Conservation (phyloP, 2,888 invertebrate species). For the Thereva nobilitata region DNA sequence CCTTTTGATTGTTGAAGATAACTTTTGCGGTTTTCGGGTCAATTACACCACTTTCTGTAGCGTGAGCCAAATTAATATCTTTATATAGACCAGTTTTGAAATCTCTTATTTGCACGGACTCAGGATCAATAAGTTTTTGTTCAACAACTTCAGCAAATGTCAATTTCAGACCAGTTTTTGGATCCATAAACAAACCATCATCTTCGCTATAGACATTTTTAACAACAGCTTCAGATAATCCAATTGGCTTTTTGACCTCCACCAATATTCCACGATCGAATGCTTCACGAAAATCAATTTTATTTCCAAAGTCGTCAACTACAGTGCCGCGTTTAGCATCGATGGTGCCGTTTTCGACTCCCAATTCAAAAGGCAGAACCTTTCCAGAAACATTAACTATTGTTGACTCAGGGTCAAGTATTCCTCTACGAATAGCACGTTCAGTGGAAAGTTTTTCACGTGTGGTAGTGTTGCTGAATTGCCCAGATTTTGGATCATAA, state of each 20-base stretch:
- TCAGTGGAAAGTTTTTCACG: conserved; percentile 79
- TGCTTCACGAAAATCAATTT: conserved; percentile 80
- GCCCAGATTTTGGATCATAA: conserved; percentile 82
- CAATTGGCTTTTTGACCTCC: conserved; percentile 80
- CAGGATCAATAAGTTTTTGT: conserved; percentile 78
- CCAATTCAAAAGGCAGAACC: conserved; percentile 80
- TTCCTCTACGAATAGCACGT: conserved; percentile 80
- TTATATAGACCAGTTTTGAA: conserved; percentile 75
- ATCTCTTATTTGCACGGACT: conserved; percentile 82
- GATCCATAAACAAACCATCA: conserved; percentile 82
- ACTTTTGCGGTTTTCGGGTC: conserved; percentile 73
- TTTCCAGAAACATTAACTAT: conserved; percentile 81
- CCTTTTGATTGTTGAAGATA: conserved; percentile 65
- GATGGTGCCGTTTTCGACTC: conserved; percentile 75
- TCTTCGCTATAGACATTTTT: conserved; percentile 79
- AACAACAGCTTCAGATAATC: conserved; percentile 78
- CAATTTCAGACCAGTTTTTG: conserved; percentile 75
- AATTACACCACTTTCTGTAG: conserved; percentile 74
- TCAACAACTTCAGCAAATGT: conserved; percentile 83
- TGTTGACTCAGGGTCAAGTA: conserved; percentile 84
- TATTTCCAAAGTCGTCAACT: conserved; percentile 64
- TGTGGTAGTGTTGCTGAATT: conserved; percentile 79
- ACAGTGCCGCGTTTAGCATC: conserved; percentile 76
- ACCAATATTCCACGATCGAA: conserved; percentile 81
- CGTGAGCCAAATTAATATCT: conserved; percentile 77